phyloP scores from a whole-genome alignment of 92 coral and sea anemone genomes.

The Phenganax stokvisi region DNA sequence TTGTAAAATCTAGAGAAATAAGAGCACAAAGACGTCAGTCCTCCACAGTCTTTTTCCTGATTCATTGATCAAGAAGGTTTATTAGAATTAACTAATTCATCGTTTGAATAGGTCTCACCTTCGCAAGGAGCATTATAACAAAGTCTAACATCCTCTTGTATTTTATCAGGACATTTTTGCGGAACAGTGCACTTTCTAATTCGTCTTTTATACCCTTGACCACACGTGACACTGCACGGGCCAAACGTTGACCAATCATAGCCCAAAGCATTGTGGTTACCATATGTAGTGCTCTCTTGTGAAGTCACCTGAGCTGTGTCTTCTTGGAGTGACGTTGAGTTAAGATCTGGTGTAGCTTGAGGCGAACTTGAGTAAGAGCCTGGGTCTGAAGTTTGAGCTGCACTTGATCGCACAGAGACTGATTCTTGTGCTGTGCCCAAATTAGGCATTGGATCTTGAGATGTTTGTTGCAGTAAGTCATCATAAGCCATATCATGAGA shows the following conservation, averaged over 20 bases:
- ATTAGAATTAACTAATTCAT: neutral
- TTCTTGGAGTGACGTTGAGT: neutral
- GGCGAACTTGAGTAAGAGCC: neutral
- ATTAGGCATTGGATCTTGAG: slow-evolving; percentile 22
- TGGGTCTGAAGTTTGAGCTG: neutral
- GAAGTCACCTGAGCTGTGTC: neutral
- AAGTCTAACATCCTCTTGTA: slow-evolving; percentile 71
- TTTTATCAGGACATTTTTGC: slow-evolving; percentile 62
- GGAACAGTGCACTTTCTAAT: slow-evolving; percentile 72
- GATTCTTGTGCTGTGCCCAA: neutral
- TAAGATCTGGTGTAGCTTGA: neutral
- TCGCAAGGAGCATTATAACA: slow-evolving; percentile 66
- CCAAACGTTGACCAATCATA: slow-evolving; percentile 72
- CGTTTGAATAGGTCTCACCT: slow-evolving; percentile 39
- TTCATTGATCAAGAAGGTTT: too few relatives aligned
- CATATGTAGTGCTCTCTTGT: neutral
- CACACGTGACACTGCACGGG: slow-evolving; percentile 82
- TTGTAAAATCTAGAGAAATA: slow-evolving; percentile 45
- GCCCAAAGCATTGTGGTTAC: slow-evolving; percentile 9
- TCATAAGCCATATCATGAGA: slow-evolving; percentile 25
- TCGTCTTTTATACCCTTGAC: slow-evolving; percentile 72
- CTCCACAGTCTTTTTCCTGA: too few relatives aligned
- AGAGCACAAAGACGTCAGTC: neutral
- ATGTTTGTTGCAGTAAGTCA: slow-evolving; percentile 21
- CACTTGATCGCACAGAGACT: neutral